Conservation (phyloP, 2,113 vertebrate species). For the Ciconia boyciana region DNA sequence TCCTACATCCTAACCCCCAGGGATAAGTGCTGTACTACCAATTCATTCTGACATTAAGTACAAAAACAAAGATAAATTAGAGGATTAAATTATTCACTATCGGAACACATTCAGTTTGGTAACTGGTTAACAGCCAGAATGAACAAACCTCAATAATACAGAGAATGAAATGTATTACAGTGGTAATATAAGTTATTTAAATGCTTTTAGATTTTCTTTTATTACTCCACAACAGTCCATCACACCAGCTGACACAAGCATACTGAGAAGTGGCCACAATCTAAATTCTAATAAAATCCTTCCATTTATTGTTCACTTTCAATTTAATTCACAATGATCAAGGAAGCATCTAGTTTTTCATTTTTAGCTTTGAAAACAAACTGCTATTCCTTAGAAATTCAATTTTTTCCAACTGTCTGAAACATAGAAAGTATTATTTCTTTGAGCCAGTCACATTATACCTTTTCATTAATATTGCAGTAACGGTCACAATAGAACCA, state of each 20-base stretch:
- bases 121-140: background rate
- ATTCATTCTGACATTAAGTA: background rate
- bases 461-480: constrained; percentile 51
- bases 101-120: background rate
- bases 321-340: background rate
- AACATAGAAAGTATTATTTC: background rate
- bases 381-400: background rate
- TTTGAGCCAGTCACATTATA: background rate
- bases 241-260: background rate
- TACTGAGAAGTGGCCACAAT: background rate
- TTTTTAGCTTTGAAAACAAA: background rate
- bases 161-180: background rate
- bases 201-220: background rate
- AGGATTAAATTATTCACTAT: background rate
- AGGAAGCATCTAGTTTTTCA: background rate
- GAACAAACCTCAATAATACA: background rate
- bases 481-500: background rate
- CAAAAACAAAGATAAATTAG: background rate
- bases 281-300: background rate
- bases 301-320: background rate
- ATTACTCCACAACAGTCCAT: background rate
- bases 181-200: background rate
- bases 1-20: background rate
- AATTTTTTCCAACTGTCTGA: background rate
- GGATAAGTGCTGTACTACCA: background rate